Conservation (phyloP, 2,113 vertebrate species). For the Helogale parvula region DNA sequence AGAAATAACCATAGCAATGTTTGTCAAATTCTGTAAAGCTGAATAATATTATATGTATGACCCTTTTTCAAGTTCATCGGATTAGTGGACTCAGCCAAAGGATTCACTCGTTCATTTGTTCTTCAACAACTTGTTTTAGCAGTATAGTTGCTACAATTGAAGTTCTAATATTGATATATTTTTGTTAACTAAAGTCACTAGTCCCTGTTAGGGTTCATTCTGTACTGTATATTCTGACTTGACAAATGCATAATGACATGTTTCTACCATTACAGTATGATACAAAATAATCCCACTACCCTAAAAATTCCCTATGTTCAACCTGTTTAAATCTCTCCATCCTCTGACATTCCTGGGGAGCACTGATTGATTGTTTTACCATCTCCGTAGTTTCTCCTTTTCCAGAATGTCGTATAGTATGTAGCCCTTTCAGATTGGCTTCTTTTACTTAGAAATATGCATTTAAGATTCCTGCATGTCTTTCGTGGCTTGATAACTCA, state of each 20-base stretch:
- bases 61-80: neutral
- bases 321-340: fast-evolving
- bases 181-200: neutral
- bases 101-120: neutral
- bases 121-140: neutral
- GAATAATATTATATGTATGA: neutral
- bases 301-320: neutral
- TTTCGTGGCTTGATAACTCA: neutral
- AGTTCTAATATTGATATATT: neutral
- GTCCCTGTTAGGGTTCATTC: neutral
- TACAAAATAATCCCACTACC: neutral
- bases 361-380: neutral
- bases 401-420: neutral
- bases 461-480: neutral
- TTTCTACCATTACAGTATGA: neutral
- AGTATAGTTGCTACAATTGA: neutral
- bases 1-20: neutral
- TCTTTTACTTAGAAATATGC: neutral
- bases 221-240: neutral
- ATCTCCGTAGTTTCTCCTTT: neutral
- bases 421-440: neutral
- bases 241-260: neutral
- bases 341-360: neutral
- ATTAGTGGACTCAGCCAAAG: neutral
- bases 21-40: neutral